Evolutionary conservation across 2,888 invertebrate genomes (phyloP).

Genomic region (Leptopilina syphax): DNA sequence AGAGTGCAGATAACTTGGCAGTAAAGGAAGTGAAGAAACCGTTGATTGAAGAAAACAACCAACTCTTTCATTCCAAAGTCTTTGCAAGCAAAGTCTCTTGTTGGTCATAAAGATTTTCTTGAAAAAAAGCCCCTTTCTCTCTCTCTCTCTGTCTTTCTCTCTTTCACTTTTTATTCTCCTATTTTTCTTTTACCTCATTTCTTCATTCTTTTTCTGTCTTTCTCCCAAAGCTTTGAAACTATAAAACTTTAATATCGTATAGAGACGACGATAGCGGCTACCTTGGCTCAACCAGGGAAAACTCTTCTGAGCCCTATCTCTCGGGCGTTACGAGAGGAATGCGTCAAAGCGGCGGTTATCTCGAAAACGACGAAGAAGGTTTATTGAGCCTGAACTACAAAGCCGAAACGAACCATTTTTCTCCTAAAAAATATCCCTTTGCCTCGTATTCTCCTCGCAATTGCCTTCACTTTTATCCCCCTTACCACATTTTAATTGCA

Average conservation of each 20-base stretch:
- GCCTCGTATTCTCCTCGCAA: slow-evolving; percentile 13
- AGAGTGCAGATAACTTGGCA: neutral
- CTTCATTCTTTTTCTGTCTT: slow-evolving; percentile 40
- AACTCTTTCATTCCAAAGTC: slow-evolving; percentile 69
- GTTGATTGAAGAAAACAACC: slow-evolving; percentile 62
- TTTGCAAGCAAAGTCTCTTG: slow-evolving; percentile 59
- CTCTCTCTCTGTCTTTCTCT: slow-evolving; percentile 43
- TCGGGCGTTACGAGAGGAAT: slow-evolving; percentile 47
- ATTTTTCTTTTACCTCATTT: slow-evolving; percentile 35
- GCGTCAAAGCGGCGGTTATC: slow-evolving; percentile 57
- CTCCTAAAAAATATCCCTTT: slow-evolving; percentile 14
- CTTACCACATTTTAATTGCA: slow-evolving; percentile 17
- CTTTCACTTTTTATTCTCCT: slow-evolving; percentile 36
- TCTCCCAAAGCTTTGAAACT: slow-evolving; percentile 58
- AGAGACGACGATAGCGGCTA: slow-evolving; percentile 35
- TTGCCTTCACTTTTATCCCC: slow-evolving; percentile 5
- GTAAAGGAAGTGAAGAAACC: slow-evolving; percentile 48
- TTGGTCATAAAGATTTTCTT: slow-evolving; percentile 64
- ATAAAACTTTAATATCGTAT: slow-evolving; percentile 66
- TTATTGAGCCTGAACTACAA: slow-evolving; percentile 30
- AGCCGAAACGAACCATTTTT: slow-evolving; percentile 30
- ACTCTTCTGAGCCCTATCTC: slow-evolving; percentile 17
- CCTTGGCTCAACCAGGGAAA: slow-evolving; percentile 38
- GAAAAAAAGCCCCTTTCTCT: slow-evolving; percentile 50
- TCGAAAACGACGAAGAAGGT: slow-evolving; percentile 44